phyloP scores from a whole-genome alignment of 2,888 invertebrate genomes.

The Galeruca laticollis region DNA sequence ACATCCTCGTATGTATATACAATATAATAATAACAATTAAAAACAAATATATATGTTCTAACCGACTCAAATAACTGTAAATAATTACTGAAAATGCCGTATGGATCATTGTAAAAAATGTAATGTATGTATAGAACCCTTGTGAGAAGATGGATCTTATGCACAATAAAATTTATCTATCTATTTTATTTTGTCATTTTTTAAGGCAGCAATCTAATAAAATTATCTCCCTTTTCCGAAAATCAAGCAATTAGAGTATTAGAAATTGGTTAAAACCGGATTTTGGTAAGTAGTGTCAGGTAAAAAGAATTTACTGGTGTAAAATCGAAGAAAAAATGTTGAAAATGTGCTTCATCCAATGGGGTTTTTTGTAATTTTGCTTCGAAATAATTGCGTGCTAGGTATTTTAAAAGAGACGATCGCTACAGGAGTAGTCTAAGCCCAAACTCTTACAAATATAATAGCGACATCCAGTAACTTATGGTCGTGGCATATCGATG shows the following conservation, averaged over 20 bases:
- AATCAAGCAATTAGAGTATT: slow-evolving; percentile 30
- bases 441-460: neutral
- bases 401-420: slow-evolving; percentile 60
- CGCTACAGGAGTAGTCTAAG: slow-evolving; percentile 31
- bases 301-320: slow-evolving; percentile 43
- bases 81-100: too few relatives aligned
- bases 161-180: too few relatives aligned
- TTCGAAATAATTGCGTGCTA: slow-evolving; percentile 65
- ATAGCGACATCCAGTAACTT: neutral
- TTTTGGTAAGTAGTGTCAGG: slow-evolving; percentile 41
- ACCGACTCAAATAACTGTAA: too few relatives aligned
- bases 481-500: neutral
- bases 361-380: slow-evolving; percentile 66
- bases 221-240: slow-evolving; percentile 21
- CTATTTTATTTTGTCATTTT: slow-evolving; percentile 11
- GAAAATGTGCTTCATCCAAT: slow-evolving; percentile 60
- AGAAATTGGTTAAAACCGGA: slow-evolving; percentile 24
- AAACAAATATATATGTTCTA: too few relatives aligned
- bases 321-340: slow-evolving; percentile 46
- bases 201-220: slow-evolving; percentile 14
- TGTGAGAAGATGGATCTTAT: slow-evolving; percentile 2
- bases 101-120: too few relatives aligned
- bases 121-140: too few relatives aligned
- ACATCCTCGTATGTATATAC: too few relatives aligned
- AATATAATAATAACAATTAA: too few relatives aligned